Evolutionary conservation across 2,888 invertebrate species (phyloP), one percentile per base, ranked within the genome.

Genomic region (Marronus borbonicus): DNA sequence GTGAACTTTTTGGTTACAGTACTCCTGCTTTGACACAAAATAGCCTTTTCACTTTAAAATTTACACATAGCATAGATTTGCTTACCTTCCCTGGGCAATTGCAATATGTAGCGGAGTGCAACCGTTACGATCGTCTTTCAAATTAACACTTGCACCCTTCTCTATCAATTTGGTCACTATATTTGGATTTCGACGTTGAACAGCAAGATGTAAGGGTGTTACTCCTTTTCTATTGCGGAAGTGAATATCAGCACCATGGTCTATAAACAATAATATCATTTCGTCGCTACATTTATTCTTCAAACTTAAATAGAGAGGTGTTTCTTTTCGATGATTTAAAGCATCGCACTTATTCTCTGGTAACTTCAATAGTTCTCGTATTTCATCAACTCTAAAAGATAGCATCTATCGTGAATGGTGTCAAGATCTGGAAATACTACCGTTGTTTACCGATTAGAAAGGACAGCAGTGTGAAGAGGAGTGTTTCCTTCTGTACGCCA

Each of bases 241-340:
- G 7, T 64, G 52, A 10, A 76, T 68, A 68, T 68, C 36, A 76
- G 50, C 52, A 14, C 68, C 68, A 24, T 58, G 14, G 55, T 76
- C 52, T 68, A 76, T 76, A 14, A 76, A 12, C 31, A 8, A 20
- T 14, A 20, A n/a, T 58, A 76, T 31, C 24, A 76, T 20, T 31
- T 76, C 66, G 7, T 76, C 44, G 20, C 24, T 20, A n/a, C 20
- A 52, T n/a, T 74, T 62, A 55, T 39, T 14, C 36, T 65, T 55
- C 31, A 81, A 50, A 70, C 77, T 72, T 31, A 79, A 17, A 50
- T 80, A 52, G 58, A 81, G 58, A 10, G 81, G 80, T 28, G 85
- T 85, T 77, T 84, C 82, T 12, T 84, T 84, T 17, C 76, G 69
- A 79, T 83, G 84, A 80, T 84, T 85, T 66, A 81, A 77, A 39